Evolutionary conservation across 2,797 vertebrate species (phyloP), one percentile per base, ranked within the genome.

Genomic region (Pangasius mekongensis): DNA sequence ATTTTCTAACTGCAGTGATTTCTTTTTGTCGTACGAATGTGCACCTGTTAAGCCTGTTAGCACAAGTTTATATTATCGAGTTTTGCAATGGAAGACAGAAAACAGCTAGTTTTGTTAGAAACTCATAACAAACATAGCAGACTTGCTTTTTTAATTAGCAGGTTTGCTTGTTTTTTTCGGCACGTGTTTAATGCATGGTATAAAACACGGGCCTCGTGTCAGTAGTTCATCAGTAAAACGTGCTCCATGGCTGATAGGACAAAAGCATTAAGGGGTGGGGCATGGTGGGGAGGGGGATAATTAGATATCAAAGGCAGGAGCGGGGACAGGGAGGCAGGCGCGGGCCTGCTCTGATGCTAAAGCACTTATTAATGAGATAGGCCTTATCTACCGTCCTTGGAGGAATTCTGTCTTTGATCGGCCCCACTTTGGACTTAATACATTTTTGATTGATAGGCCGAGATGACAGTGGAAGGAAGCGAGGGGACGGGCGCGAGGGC

Each of bases 361-460:
- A 98, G 97, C 96, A 97, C 96, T 96, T 96, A 97, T 96, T 97
- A 96, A 96, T 96, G 96, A 98, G 97, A 99, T 98, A 98, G 97
- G 97, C 93, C 97, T 99, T 99, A 99, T 99, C 98, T 97, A 95
- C 94, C 96, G 97, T 97, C 96, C 97, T 98, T 97, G 96, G 93
- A 97, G 97, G 97, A 98, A 98, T 97, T 92, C 93, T 97, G 97
- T 97, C 98, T 98, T 98, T 97, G 97, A 98, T 98, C 96, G 97
- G 96, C 96, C 96, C 95, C 95, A 96, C 96, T 97, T 96, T 95
- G 95, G 96, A 97, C 97, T 98, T 98, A 98, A 98, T 99, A 97
- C 97, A 97, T 96, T 98, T 98, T 98, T 97, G 96, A 97, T 97
- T 98, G 98, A 99, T 98, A 98, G 97, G 95, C 95, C 86, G 93